Base-by-base conservation (phyloP, 2,113 vertebrate species). In the Calonectris borealis region DNA sequence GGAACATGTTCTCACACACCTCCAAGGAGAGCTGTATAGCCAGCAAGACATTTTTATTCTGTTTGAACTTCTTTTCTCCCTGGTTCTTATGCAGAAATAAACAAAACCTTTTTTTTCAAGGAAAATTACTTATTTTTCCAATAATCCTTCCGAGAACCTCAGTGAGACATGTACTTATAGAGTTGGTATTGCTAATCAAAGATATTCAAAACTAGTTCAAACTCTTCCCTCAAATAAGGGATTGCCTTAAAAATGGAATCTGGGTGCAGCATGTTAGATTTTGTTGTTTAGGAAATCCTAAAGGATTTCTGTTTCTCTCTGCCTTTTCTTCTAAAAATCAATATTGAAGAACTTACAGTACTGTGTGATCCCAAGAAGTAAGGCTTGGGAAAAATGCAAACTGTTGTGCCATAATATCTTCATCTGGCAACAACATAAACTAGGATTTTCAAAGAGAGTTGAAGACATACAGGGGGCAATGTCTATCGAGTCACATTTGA, bases 401-500 rank as follows among this genome's bases (percentile, higher is more conserved):
- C 12, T 0, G 6, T 40, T 57, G 44, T 52, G 46, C 26, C 21
- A 3, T 62, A 51, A 32, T 61, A n/a, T 46, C 24, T 78, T 78
- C 6, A 60, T 51, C 3, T 90, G 31, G 16, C 31, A 80, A 29
- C 88, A 79, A 26, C 12, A 49, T 25, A 38, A 83, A 61, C 10
- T n/a, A 54, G 18, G 7, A 83, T 76, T 95, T 91, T 77, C 49
- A 61, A n/a, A 78, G 36, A 29, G 16, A 52, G 24, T 27, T 69
- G 19, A 79, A 82, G 48, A 79, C 82, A 65, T 69, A n/a, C 0
- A 0, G 19, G 8, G 11, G 5, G 0, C 21, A 57, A 65, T 11
- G 8, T 49, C 11, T 46, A 58, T 24, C 0, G 2, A 80, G 27
- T 32, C 19, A 26, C 13, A 18, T 65, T 61, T 54, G 36, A 88